These are phyloP conservation scores for Thaleichthys pacificus DNA, from an alignment of 2,797 vertebrate genomes.

Conservation along the genomic window DNA sequence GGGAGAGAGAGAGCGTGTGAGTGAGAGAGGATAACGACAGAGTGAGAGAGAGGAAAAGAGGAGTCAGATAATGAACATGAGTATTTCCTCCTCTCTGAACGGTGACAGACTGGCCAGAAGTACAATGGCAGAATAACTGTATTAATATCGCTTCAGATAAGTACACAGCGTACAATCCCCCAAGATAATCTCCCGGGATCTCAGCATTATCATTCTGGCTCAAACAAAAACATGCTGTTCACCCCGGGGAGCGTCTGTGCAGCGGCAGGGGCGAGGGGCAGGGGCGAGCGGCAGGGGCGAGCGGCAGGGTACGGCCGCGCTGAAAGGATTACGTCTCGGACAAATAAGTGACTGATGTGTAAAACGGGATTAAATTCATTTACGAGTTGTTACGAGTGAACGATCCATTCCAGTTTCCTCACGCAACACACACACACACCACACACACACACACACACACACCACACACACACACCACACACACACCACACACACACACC, in stretches of 20 bases:
- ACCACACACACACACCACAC: too few species aligned
- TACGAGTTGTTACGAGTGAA: not conserved
- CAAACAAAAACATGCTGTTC: not conserved
- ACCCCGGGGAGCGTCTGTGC: not conserved
- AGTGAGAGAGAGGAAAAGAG: not conserved
- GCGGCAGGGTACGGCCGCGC: too few species aligned
- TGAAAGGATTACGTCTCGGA: not conserved
- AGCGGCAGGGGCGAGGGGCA: not conserved
- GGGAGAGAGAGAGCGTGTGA: not conserved
- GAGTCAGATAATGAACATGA: not conserved
- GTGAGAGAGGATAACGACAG: not conserved
- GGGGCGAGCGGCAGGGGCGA: not conserved
- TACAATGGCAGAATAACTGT: not conserved
- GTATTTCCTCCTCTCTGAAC: slow-evolving; percentile 1
- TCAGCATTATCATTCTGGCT: not conserved
- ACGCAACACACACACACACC: too few species aligned
- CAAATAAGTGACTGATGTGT: not conserved
- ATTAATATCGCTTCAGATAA: not conserved
- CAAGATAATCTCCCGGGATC: slow-evolving; percentile 1
- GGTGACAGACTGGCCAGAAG: not conserved
- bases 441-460: not conserved
- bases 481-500: too few species aligned
- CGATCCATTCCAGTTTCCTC: not conserved
- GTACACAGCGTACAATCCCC: not conserved
- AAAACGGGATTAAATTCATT: not conserved